Evolutionary conservation across 64 coral and sea anemone genomes (phyloP).

Genomic region (Trachythela sp.): DNA sequence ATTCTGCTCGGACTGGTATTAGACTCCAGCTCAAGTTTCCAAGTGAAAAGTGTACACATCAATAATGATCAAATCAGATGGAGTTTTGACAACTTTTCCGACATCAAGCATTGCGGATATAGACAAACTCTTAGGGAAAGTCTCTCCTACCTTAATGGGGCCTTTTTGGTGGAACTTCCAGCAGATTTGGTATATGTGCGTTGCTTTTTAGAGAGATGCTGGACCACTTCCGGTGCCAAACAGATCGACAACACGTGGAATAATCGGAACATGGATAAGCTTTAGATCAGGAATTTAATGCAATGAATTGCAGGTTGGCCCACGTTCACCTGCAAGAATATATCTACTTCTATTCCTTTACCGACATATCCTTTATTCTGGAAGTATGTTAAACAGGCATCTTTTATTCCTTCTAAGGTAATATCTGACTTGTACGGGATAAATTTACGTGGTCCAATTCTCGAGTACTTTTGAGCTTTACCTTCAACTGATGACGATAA

Average conservation of each 20-base stretch:
- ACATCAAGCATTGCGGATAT: neutral
- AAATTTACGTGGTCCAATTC: neutral
- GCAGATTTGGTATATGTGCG: neutral
- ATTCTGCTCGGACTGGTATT: too few species aligned
- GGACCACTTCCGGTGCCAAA: neutral
- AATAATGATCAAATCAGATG: neutral
- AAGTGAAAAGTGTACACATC: too few species aligned
- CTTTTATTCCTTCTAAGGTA: neutral
- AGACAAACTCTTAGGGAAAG: neutral
- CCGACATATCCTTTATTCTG: neutral
- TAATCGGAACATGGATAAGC: neutral
- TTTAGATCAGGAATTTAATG: neutral
- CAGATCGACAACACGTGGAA: neutral
- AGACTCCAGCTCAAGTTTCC: too few species aligned
- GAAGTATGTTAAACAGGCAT: neutral
- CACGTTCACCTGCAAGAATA: neutral
- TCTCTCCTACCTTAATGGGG: neutral
- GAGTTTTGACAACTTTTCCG: neutral
- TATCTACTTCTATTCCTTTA: neutral
- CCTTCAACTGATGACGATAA: neutral
- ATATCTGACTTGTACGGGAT: neutral
- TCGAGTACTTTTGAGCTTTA: neutral
- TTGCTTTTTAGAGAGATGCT: neutral
- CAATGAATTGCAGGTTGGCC: neutral
- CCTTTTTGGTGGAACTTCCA: neutral